Conservation (phyloP, 1,140 invertebrate genomes). For the Zaprionus camerounensis region DNA sequence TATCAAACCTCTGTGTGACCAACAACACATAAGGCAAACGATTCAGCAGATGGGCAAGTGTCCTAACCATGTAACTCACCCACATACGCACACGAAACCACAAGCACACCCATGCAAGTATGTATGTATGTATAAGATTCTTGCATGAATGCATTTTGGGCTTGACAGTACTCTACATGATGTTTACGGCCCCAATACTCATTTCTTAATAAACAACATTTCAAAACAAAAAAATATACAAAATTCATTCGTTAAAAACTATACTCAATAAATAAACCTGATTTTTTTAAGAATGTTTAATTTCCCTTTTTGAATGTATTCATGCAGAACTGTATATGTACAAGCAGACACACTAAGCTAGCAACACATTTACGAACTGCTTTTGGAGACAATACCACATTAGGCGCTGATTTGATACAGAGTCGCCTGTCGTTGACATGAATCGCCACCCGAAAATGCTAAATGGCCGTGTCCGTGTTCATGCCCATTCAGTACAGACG, state of each 20-base stretch:
- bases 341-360: constrained; percentile 3
- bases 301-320: too few species aligned
- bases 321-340: not conserved
- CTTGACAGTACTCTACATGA: too few species aligned
- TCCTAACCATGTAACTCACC: constrained; percentile 18
- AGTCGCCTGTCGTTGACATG: constrained; percentile 66
- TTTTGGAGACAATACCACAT: constrained; percentile 50
- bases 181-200: too few species aligned
- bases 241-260: too few species aligned
- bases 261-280: too few species aligned
- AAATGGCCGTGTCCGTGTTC: constrained; percentile 20
- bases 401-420: constrained; percentile 66
- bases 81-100: constrained; percentile 4
- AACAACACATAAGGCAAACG: constrained; percentile 39
- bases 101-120: constrained; percentile 5
- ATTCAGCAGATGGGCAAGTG: constrained; percentile 10
- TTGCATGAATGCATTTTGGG: too few species aligned
- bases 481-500: constrained; percentile 18
- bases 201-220: too few species aligned
- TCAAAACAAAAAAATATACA: too few species aligned
- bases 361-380: constrained; percentile 26
- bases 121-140: not conserved
- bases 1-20: constrained; percentile 32
- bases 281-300: too few species aligned
- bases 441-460: constrained; percentile 52